Base-by-base conservation (phyloP, 2,113 vertebrate genomes). In the Macaca mulatta region DNA sequence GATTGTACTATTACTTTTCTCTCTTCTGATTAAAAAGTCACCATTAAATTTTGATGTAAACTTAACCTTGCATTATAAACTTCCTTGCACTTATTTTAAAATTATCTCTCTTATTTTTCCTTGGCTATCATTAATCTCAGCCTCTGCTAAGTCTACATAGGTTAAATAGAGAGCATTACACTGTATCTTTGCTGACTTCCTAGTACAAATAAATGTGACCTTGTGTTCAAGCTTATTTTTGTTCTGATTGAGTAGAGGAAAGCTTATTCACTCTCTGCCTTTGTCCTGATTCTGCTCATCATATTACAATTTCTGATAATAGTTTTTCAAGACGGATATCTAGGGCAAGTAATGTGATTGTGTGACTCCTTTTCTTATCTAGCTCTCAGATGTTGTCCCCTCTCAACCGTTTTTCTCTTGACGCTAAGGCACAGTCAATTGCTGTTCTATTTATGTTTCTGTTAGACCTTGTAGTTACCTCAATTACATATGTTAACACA, bases 221-320 rank as follows among this genome's bases (percentile, higher is more conserved):
- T 94, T 92, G 89, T 78, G 64, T 75, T 95, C 57, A 93, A 96
- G 57, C 50, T 96, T 64, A 85, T 92, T 96, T 97, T 84, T 20
- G 23, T 90, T 95, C 94, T 95, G 95, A 96, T 90, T 96, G 84
- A 97, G 83, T 84, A 88, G 92, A 96, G 92, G 69, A 94, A 35
- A 59, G 17, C 43, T 93, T 87, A 87, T 96, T 96, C 70, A 84
- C 43, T 97, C 74, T n/a, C 61, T 92, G 69, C 64, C 35, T 95
- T 87, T 87, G 48, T 87, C 43, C 50, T 90, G 61, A 77, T 75
- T 92, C 81, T 95, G 17, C 84, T 59, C 89, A 92, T 89, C 92
- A 90, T 95, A 78, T 96, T 84, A 67, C 83, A 95, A 32, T 96
- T 87, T 84, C 90, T 97, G 83, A 95, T 97, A 93, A 92, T 23